Percentiles rank a stretch among this genome's conserved stretches.
phyloP scores from a whole-genome alignment of 2,113 vertebrate genomes.

The Dinomys branickii region DNA sequence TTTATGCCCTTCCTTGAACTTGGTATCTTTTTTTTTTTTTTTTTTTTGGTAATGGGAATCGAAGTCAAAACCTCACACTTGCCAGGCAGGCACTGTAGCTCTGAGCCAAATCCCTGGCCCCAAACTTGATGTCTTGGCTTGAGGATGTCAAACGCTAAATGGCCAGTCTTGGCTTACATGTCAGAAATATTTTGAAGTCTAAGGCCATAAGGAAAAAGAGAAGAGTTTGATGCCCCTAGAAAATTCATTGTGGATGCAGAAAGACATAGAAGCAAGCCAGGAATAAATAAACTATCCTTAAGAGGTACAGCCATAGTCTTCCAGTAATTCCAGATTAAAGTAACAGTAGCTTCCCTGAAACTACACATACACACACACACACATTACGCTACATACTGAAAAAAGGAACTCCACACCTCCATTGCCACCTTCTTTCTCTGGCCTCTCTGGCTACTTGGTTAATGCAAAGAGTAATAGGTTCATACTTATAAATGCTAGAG shows the following conservation, averaged over 20 bases:
- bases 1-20: background rate
- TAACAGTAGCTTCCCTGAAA: background rate
- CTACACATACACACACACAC: background rate
- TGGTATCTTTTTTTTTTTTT: background rate
- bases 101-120: no score
- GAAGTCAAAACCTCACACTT: no score
- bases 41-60: no score
- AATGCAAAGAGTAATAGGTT: background rate
- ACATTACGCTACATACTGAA: background rate
- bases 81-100: no score
- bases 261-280: background rate
- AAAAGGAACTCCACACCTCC: background rate
- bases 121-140: no score
- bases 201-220: background rate
- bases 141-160: background rate
- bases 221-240: rapidly evolving
- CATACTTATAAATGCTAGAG: background rate
- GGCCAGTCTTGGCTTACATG: background rate
- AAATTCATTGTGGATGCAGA: background rate
- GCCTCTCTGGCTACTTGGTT: background rate
- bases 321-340: background rate
- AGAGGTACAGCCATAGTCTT: background rate
- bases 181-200: background rate
- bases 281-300: background rate
- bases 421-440: background rate